Percentiles rank a stretch among this genome's conserved stretches.
phyloP scores from a whole-genome alignment of 2,113 vertebrate species.

The Protobothrops flavoviridis region DNA sequence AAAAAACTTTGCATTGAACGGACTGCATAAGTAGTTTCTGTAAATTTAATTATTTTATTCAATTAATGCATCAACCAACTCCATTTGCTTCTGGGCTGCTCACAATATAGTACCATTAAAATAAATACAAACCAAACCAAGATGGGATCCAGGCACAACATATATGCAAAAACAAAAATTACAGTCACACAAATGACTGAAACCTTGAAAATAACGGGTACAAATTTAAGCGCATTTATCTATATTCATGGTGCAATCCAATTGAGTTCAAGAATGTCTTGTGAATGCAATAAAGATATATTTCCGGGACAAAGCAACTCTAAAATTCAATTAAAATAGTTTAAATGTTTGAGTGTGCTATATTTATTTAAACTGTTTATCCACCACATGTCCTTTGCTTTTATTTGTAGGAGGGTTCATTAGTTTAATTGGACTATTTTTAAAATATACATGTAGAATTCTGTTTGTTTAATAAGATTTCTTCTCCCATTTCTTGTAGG shows the following conservation, averaged over 20 bases:
- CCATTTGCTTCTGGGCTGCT: not conserved
- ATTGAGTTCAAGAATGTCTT: not conserved
- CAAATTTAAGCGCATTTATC: not conserved
- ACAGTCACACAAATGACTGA: not conserved
- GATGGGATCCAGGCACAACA: not conserved
- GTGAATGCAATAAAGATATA: not conserved
- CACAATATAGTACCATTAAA: not conserved
- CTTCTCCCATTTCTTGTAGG: not conserved
- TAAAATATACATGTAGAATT: not conserved
- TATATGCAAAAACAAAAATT: not conserved
- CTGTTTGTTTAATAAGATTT: not conserved
- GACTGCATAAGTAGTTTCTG: not conserved
- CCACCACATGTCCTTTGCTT: not conserved
- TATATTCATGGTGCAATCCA: not conserved
- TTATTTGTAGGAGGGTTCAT: not conserved
- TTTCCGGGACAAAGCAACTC: not conserved
- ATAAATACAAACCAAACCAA: not conserved
- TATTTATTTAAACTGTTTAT: not conserved
- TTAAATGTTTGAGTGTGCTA: not conserved
- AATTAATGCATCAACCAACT: not conserved
- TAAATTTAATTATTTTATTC: not conserved
- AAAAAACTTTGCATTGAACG: not conserved
- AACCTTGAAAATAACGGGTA: not conserved
- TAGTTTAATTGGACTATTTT: not conserved
- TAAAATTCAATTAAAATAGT: not conserved